These are phyloP conservation scores for Eubasilissa splendida DNA, from an alignment of 2,888 invertebrate species.

Conservation along the genomic window DNA sequence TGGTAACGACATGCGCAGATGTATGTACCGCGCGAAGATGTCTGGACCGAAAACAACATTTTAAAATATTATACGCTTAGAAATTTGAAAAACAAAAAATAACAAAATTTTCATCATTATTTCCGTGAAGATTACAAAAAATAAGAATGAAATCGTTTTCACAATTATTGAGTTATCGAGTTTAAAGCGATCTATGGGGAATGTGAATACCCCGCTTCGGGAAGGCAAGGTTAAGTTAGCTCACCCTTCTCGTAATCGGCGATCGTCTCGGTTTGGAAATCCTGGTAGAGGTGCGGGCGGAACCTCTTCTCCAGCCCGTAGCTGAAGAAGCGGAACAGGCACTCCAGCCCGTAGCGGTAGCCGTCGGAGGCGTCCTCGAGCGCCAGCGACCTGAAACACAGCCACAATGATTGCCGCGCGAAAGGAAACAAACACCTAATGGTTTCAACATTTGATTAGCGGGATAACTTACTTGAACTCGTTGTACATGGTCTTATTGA, in stretches of 20 bases:
- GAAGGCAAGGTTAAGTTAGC: slow-evolving; percentile 41
- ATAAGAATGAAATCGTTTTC: no score
- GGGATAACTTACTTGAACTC: slow-evolving; percentile 80
- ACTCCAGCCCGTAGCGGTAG: slow-evolving; percentile 90
- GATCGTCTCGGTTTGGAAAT: slow-evolving; percentile 95
- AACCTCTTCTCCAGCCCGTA: slow-evolving; percentile 98
- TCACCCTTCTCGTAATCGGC: slow-evolving; percentile 90
- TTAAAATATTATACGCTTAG: no score
- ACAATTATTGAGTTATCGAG: no score
- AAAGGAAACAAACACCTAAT: background rate
- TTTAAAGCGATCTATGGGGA: no score
- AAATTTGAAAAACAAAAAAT: no score
- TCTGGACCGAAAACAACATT: no score
- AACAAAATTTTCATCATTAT: no score
- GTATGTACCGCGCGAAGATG: no score
- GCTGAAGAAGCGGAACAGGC: slow-evolving; percentile 96
- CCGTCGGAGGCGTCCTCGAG: slow-evolving; percentile 93
- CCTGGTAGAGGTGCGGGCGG: slow-evolving; percentile 93
- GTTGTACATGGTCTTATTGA: slow-evolving; percentile 97
- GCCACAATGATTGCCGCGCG: background rate
- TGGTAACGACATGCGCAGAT: no score
- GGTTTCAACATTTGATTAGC: background rate
- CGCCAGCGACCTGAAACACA: slow-evolving; percentile 78
- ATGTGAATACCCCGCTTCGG: no score
- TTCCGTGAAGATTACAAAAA: no score